Conservation (phyloP, 2,888 invertebrate genomes). For the Elegia similella region DNA sequence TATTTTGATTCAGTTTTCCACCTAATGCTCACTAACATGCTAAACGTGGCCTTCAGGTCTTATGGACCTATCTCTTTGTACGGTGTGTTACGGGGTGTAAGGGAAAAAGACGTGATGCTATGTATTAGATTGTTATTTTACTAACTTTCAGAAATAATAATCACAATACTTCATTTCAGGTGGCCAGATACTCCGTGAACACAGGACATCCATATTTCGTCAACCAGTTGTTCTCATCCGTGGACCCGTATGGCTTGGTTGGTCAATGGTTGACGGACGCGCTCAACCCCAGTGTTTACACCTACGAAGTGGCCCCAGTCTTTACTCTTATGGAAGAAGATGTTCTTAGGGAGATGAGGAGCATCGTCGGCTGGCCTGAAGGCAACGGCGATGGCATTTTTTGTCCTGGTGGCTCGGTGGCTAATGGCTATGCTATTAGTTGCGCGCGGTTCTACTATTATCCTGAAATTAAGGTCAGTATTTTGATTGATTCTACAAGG, state of each 20-base stretch:
- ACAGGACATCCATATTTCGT: constrained; percentile 95
- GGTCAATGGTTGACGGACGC: constrained; percentile 94
- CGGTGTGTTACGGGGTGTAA: no score
- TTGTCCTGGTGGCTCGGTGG: constrained; percentile 94
- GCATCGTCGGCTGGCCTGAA: constrained; percentile 87
- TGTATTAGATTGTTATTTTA: no score
- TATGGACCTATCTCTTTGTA: no score
- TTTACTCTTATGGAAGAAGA: constrained; percentile 94
- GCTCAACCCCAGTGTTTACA: constrained; percentile 92
- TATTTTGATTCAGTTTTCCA: no score
- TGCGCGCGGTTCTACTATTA: constrained; percentile 87
- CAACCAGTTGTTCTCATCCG: constrained; percentile 92
- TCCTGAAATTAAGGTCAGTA: constrained; percentile 88
- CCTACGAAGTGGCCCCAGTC: constrained; percentile 94
- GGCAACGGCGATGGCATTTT: constrained; percentile 93
- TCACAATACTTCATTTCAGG: constrained; percentile 39
- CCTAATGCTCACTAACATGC: no score
- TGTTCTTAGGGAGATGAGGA: constrained; percentile 89
- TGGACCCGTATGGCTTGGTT: constrained; percentile 91
- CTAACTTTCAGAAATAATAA: no score
- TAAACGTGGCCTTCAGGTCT: no score
- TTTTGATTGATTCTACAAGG: constrained; percentile 16
- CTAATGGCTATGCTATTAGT: constrained; percentile 95
- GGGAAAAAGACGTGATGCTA: no score
- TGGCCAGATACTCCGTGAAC: constrained; percentile 90